phyloP scores from a whole-genome alignment of 2,888 invertebrate genomes.

The Coecobrya sp. region DNA sequence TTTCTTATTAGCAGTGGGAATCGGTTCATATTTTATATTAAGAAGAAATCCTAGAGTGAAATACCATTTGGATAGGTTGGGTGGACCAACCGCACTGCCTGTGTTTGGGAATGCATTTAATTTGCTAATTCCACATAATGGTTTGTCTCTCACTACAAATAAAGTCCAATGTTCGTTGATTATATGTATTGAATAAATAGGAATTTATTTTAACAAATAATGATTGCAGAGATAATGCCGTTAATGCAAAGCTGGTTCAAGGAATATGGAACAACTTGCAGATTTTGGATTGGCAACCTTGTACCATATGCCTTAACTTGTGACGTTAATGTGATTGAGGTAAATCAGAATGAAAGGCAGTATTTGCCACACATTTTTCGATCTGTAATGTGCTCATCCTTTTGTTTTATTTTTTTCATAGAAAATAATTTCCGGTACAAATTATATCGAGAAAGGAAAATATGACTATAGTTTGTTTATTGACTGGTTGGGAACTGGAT shows the following conservation, averaged over 20 bases:
- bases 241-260: constrained; percentile 59
- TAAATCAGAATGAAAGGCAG: no score
- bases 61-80: neutral
- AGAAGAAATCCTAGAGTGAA: constrained; percentile 55
- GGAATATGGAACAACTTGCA: constrained; percentile 42
- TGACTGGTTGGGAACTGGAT: constrained; percentile 78
- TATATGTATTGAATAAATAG: no score
- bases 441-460: constrained; percentile 73
- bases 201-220: no score
- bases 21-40: constrained; percentile 32
- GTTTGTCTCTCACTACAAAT: neutral
- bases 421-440: constrained; percentile 73
- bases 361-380: no score
- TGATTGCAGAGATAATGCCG: constrained; percentile 59
- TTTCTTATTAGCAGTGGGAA: neutral
- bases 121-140: constrained; percentile 60
- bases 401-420: constrained; percentile 26
- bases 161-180: no score
- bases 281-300: constrained; percentile 66
- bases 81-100: constrained; percentile 35
- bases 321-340: constrained; percentile 59
- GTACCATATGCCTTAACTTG: constrained; percentile 57
- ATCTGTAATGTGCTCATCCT: neutral
- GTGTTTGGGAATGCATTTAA: constrained; percentile 39
- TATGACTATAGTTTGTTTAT: constrained; percentile 50